Evolutionary conservation across 2,113 vertebrate genomes (phyloP).

Genomic region (Regulus satrapa): DNA sequence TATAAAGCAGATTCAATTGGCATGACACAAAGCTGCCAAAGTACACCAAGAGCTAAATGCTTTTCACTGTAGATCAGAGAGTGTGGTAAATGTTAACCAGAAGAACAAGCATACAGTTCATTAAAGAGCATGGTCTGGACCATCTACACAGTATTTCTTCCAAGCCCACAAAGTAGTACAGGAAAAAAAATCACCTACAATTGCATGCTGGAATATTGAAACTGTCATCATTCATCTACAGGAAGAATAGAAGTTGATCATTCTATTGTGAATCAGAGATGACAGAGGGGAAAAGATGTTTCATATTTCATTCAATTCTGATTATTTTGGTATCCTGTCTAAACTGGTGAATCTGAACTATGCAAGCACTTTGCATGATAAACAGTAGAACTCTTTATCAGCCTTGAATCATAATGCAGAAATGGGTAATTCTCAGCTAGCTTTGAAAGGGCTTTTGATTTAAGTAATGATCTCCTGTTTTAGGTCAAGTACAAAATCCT

Average conservation of each 20-base stretch:
- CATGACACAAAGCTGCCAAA: background rate
- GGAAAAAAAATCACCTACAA: background rate
- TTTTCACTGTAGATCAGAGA: background rate
- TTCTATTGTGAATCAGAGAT: background rate
- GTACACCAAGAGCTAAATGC: background rate
- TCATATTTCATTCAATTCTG: background rate
- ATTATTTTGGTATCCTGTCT: background rate
- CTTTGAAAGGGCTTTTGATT: background rate
- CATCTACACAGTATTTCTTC: background rate
- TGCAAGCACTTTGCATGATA: background rate
- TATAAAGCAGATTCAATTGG: background rate
- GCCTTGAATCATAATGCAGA: slow-evolving; percentile 4
- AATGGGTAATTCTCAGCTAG: background rate
- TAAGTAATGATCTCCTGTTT: background rate
- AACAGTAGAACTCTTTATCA: background rate
- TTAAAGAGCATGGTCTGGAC: background rate
- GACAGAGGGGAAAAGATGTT: background rate
- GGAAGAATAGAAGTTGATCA: slow-evolving; percentile 1
- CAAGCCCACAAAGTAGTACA: background rate
- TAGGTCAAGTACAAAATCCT: slow-evolving; percentile 11
- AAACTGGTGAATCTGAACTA: slow-evolving; percentile 7
- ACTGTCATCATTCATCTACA: background rate
- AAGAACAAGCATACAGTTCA: background rate
- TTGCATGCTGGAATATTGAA: background rate
- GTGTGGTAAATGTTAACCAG: background rate